These are phyloP conservation scores for Eira barbara DNA, from an alignment of 2,113 vertebrate genomes.

Conservation along the genomic window DNA sequence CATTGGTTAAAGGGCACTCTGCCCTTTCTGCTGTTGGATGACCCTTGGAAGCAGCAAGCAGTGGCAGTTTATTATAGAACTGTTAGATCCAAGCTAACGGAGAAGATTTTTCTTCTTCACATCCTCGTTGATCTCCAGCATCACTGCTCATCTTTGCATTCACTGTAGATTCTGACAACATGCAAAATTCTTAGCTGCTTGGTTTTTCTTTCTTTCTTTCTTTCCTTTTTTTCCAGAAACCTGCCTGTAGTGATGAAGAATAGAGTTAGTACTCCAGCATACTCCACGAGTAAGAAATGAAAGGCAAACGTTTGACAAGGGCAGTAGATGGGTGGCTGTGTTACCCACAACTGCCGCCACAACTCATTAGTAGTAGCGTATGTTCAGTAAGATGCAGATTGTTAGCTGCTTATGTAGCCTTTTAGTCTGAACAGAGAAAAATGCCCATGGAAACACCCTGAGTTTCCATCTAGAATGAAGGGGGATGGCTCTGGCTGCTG, in stretches of 20 bases:
- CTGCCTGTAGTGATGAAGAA: neutral
- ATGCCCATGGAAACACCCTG: neutral
- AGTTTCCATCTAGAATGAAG: neutral
- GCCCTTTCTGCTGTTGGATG: neutral
- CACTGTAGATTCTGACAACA: slow-evolving; percentile 15
- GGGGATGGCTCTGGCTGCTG: neutral
- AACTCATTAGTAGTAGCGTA: slow-evolving; percentile 33
- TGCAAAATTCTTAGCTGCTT: neutral
- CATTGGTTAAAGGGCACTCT: neutral
- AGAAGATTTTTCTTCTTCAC: slow-evolving; percentile 20
- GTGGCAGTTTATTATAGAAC: neutral
- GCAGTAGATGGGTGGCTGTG: neutral
- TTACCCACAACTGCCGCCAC: neutral
- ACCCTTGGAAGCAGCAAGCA: neutral
- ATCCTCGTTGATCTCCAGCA: neutral
- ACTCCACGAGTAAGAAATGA: neutral
- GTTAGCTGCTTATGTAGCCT: neutral
- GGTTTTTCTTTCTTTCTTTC: neutral
- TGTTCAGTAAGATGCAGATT: neutral
- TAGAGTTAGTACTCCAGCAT: neutral
- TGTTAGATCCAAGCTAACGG: neutral
- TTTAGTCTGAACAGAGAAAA: slow-evolving; percentile 55
- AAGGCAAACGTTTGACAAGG: neutral
- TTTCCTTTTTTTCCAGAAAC: neutral
- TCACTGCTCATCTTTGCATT: slow-evolving; percentile 23